phyloP scores from a whole-genome alignment of 2,888 invertebrate genomes.

The Agrotis puta region DNA sequence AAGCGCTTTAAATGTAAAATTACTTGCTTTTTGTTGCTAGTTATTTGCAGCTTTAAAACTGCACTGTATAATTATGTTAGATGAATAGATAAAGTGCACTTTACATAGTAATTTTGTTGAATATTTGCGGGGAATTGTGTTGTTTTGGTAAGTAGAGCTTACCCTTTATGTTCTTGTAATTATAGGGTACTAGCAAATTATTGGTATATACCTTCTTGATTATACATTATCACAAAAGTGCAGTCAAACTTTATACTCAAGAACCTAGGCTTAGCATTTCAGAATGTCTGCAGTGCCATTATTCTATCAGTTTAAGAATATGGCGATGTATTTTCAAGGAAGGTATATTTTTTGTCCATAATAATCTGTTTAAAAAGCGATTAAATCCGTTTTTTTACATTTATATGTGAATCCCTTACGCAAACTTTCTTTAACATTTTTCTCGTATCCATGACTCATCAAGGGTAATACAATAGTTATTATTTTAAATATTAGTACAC shows the following conservation, averaged over 20 bases:
- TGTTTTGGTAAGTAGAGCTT: conserved; percentile 21
- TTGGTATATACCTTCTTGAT: neutral
- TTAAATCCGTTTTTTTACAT: too few species aligned
- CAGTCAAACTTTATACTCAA: neutral
- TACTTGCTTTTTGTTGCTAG: conserved; percentile 51
- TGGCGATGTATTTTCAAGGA: too few species aligned
- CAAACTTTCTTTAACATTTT: too few species aligned
- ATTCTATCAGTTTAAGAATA: too few species aligned
- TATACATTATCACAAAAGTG: neutral
- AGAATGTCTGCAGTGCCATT: neutral
- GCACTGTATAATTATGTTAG: conserved; percentile 54
- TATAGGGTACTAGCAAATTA: neutral
- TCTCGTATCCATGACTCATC: too few species aligned
- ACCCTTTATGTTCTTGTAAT: conserved; percentile 9
- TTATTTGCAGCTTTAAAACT: conserved; percentile 43
- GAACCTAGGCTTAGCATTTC: neutral
- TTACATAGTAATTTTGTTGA: conserved; percentile 32
- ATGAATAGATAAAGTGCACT: conserved; percentile 54
- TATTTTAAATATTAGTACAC: too few species aligned
- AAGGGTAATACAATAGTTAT: too few species aligned
- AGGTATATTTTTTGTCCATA: too few species aligned
- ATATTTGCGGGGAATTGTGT: conserved; percentile 20
- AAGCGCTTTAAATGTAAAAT: conserved; percentile 63
- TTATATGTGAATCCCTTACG: too few species aligned
- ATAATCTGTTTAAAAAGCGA: too few species aligned